Evolutionary conservation across 1,140 invertebrate genomes (phyloP).

Genomic region (Drosophila pectinifera): DNA sequence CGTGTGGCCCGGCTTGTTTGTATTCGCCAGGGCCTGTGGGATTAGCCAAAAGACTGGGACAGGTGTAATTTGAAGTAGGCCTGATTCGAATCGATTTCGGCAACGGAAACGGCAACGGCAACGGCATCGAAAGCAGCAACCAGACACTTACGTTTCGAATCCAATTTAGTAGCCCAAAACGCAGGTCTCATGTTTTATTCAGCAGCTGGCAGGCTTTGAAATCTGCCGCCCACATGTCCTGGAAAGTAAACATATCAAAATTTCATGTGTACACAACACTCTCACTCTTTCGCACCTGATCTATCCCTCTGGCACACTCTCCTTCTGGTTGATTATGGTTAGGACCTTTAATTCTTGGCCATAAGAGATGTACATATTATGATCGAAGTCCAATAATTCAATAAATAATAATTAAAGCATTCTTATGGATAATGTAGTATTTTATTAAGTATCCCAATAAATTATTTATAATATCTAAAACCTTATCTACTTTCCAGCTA

Average conservation of each 20-base stretch:
- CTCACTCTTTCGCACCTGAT: slow-evolving; percentile 21
- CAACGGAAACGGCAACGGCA: slow-evolving; percentile 14
- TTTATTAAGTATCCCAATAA: too few species aligned
- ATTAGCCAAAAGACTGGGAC: slow-evolving; percentile 47
- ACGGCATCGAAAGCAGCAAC: slow-evolving; percentile 6
- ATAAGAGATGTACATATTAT: too few species aligned
- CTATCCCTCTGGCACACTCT: background rate
- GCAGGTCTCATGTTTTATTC: slow-evolving; percentile 59
- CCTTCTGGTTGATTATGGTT: too few species aligned
- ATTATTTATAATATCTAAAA: too few species aligned
- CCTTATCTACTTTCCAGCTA: too few species aligned
- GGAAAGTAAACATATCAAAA: slow-evolving; percentile 42
- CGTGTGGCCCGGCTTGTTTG: slow-evolving; percentile 2
- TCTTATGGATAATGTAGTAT: background rate
- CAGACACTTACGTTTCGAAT: slow-evolving; percentile 43
- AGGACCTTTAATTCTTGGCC: too few species aligned
- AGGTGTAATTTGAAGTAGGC: slow-evolving; percentile 56
- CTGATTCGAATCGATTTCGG: slow-evolving; percentile 51
- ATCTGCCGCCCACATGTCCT: slow-evolving; percentile 20
- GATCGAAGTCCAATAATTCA: background rate
- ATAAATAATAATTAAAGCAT: background rate
- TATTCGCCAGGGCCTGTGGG: slow-evolving; percentile 29
- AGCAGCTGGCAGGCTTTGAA: slow-evolving; percentile 23
- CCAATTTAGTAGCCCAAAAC: slow-evolving; percentile 44
- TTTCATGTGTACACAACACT: slow-evolving; percentile 46